Evolutionary conservation across 2,797 vertebrate species (phyloP).

Genomic region (Numenius phaeopus): DNA sequence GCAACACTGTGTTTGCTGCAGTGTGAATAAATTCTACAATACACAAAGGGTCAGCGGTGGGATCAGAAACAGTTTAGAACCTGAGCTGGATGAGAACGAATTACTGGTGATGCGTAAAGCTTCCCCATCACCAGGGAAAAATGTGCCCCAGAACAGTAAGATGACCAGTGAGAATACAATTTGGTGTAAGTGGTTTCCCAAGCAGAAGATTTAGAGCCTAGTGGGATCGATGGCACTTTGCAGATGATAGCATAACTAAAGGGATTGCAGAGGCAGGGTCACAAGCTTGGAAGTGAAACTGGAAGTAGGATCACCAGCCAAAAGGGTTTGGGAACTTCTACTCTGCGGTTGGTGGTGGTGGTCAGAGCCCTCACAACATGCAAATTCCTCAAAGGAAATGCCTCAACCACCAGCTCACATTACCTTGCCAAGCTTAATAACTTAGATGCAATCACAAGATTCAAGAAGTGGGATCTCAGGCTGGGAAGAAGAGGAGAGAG

Average conservation of each 20-base stretch:
- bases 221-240: rapidly evolving
- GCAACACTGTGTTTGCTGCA: neutral
- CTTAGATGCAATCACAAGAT: neutral
- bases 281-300: neutral
- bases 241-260: neutral
- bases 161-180: neutral
- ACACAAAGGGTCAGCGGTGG: neutral
- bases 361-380: neutral
- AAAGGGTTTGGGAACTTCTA: neutral
- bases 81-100: neutral
- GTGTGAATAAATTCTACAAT: rapidly evolving
- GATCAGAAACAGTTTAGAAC: neutral
- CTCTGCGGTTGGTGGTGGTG: neutral
- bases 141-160: rapidly evolving
- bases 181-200: neutral
- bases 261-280: neutral
- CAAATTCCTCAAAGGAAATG: neutral
- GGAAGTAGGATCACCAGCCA: neutral
- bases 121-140: neutral
- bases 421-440: neutral
- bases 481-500: neutral
- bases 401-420: neutral
- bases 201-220: neutral
- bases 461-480: neutral
- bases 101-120: neutral